phyloP scores from a whole-genome alignment of 2,888 invertebrate genomes.

The Entomobrya multifasciata region DNA sequence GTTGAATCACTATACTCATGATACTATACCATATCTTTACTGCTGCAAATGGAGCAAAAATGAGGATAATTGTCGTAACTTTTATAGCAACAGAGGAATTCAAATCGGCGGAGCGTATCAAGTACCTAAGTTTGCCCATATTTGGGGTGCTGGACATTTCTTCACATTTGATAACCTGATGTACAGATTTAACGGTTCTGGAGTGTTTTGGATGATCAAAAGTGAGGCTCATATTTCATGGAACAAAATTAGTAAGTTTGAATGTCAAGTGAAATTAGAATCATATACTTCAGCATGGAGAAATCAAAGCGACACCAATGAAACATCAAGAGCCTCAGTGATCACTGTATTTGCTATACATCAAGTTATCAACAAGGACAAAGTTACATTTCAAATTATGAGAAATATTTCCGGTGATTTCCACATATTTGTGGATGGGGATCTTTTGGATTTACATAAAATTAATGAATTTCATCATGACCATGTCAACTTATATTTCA shows the following conservation, averaged over 20 bases:
- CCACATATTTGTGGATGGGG: no score
- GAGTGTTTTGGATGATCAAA: slow-evolving; percentile 81
- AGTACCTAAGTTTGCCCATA: not conserved
- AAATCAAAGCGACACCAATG: no score
- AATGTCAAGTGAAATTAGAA: not conserved
- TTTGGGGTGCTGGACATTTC: slow-evolving; percentile 94
- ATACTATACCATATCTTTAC: not conserved
- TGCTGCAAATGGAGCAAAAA: slow-evolving; percentile 13
- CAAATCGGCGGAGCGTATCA: not conserved
- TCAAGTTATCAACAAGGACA: no score
- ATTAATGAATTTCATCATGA: no score
- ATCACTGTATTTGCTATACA: no score
- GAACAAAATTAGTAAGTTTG: not conserved
- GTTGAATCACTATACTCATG: not conserved
- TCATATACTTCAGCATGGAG: no score
- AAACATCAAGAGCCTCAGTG: no score
- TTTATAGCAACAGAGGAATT: not conserved
- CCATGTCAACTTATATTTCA: no score
- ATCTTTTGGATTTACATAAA: no score
- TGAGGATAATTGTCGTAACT: slow-evolving; percentile 1
- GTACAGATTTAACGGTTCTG: slow-evolving; percentile 95
- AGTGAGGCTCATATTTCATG: not conserved
- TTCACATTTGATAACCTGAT: slow-evolving; percentile 94
- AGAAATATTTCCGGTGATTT: no score
- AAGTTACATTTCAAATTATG: no score